Evolutionary conservation across 1,140 invertebrate genomes (phyloP), one percentile per base, ranked within the genome.

Genomic region (Mesaphorura yosii): DNA sequence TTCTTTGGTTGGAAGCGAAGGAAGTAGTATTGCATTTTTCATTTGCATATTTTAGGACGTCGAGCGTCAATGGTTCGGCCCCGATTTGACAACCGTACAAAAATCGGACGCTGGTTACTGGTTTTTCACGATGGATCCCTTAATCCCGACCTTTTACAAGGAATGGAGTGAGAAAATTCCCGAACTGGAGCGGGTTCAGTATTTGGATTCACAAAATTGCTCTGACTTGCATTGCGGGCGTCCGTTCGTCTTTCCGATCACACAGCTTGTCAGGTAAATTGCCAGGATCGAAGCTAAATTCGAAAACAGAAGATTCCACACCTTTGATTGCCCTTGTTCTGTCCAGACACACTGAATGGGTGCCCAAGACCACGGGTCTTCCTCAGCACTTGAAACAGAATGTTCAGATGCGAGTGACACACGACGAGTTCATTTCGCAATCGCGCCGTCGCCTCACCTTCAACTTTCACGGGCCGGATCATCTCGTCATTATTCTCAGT

Each of bases 21-120:
- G 27, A 48, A 46, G 28, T 58, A 28, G 41, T 51, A 26, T 15
- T 1, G 22, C 3, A 47, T 37, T 42, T 45, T 39, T 19, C 37
- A 26, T 26, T 53, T 49, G 34, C n/a, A 34, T 49, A 34, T 68
- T 68, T 15, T 52, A 79, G 77, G 77, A 80, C 65, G 68, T 73
- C 4, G 67, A 74, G 42, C 64, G 77, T 57, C 69, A 66, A 34
- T 70, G 73, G 59, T 70, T 73, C 59, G 68, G 74, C 27, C 57
- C 64, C 26, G 58, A 66, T 51, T 66, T 66, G 10, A 53, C 63
- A 25, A 58, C 59, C 17, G 48, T 69, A n/a, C 55, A 51, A 2
- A 68, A 69, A 39, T 62, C 64, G 48, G 76, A 79, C 62, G 69
- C 75, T 38, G 76, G 75, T n/a, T 70, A 73, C 51, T 78, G 76